Evolutionary conservation across 1,140 invertebrate species (phyloP).

Genomic region (Xylocopa sonorina): DNA sequence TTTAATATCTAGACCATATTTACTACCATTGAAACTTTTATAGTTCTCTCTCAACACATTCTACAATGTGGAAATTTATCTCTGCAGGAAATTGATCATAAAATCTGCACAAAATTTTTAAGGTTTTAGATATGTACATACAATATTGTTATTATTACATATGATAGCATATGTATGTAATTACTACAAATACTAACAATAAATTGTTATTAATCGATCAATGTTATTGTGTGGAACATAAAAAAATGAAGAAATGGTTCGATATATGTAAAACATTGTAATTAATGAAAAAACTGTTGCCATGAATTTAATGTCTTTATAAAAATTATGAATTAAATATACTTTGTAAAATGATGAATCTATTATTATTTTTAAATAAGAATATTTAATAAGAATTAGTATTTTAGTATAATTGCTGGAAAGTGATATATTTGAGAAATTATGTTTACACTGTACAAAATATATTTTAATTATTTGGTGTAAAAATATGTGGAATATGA

Average conservation of each 20-base stretch:
- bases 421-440: not conserved
- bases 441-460: constrained; percentile 10
- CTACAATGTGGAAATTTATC: constrained; percentile 11
- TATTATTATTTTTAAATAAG: constrained; percentile 1
- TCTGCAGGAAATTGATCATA: constrained; percentile 7
- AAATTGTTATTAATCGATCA: constrained; percentile 2
- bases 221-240: constrained; percentile 12
- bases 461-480: not conserved
- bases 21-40: not conserved
- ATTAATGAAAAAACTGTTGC: constrained; percentile 9
- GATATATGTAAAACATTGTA: constrained; percentile 15
- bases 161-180: constrained; percentile 12
- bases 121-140: constrained; percentile 1
- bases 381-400: not conserved
- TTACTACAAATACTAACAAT: constrained; percentile 2
- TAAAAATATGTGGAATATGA: not conserved
- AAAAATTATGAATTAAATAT: not conserved
- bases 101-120: constrained; percentile 26
- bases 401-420: constrained; percentile 15
- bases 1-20: constrained; percentile 8
- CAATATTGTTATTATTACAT: constrained; percentile 17
- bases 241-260: not conserved
- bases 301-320: constrained; percentile 19
- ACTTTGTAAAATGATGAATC: constrained; percentile 12
- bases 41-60: constrained; percentile 2